Evolutionary conservation across 2,113 vertebrate species (phyloP).

Genomic region (Oryzias javanicus): DNA sequence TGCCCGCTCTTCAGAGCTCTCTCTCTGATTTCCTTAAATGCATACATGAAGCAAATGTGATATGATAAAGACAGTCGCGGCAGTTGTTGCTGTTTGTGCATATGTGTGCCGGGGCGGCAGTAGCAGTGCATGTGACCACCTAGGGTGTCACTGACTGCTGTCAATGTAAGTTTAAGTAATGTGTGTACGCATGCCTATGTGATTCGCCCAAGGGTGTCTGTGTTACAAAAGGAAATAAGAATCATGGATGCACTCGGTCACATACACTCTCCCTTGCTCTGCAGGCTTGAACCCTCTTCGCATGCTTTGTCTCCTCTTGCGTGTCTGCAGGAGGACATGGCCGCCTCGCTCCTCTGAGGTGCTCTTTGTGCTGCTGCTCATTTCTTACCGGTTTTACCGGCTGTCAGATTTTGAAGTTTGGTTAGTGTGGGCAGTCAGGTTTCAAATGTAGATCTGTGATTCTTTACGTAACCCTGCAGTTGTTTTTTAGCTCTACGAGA

Average conservation of each 20-base stretch:
- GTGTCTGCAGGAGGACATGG: constrained; percentile 37
- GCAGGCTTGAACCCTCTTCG: constrained; percentile 26
- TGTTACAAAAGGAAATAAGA: constrained; percentile 47
- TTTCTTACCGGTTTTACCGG: constrained; percentile 35
- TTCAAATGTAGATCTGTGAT: constrained; percentile 11
- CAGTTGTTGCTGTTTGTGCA: not conserved
- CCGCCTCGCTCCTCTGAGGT: constrained; percentile 43
- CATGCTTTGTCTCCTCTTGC: constrained; percentile 12
- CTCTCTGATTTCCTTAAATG: not conserved
- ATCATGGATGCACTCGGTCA: constrained; percentile 42
- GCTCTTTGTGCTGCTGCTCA: constrained; percentile 52
- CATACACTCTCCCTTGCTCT: constrained; percentile 24
- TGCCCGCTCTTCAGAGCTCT: too few relatives aligned
- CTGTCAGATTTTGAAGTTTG: constrained; percentile 12
- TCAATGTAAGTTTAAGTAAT: constrained; percentile 46
- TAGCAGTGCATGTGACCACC: constrained; percentile 53
- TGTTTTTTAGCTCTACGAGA: too few relatives aligned
- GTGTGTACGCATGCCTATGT: constrained; percentile 7
- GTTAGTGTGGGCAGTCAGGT: constrained; percentile 10
- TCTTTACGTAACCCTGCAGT: too few relatives aligned
- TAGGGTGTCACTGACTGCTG: constrained; percentile 55
- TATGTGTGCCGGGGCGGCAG: constrained; percentile 29
- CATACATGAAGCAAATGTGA: constrained; percentile 7
- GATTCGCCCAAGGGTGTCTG: constrained; percentile 31
- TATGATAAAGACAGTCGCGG: not conserved